phyloP scores from a whole-genome alignment of 2,797 vertebrate genomes.

The Parauchenoglanis ngamensis region DNA sequence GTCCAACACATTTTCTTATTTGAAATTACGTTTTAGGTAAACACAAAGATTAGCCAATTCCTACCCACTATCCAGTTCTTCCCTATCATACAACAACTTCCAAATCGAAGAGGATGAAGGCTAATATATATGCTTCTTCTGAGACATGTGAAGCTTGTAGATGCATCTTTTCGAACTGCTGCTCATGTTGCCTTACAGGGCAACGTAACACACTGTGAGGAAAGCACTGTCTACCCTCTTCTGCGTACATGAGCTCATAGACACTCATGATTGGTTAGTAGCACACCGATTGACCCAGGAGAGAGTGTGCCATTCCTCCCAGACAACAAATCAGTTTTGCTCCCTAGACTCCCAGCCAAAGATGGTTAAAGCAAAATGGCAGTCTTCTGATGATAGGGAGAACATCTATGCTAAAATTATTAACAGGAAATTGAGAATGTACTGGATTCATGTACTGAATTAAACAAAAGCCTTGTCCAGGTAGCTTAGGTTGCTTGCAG shows the following conservation, averaged over 20 bases:
- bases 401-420: background rate
- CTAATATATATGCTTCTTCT: background rate
- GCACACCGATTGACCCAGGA: background rate
- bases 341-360: background rate
- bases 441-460: background rate
- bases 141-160: background rate
- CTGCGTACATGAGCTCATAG: background rate
- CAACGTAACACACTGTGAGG: background rate
- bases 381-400: background rate
- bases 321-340: background rate
- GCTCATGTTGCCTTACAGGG: background rate
- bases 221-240: background rate
- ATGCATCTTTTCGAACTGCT: background rate
- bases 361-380: background rate
- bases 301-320: background rate
- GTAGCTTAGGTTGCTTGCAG: background rate
- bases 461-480: background rate
- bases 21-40: background rate
- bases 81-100: background rate
- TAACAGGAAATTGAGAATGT: background rate
- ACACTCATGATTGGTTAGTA: background rate
- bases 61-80: background rate
- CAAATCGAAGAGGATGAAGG: background rate
- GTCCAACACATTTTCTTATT: background rate
- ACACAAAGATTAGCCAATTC: background rate